These are phyloP conservation scores for Coboldia fuscipes DNA, from an alignment of 1,140 invertebrate genomes.

Conservation along the genomic window DNA sequence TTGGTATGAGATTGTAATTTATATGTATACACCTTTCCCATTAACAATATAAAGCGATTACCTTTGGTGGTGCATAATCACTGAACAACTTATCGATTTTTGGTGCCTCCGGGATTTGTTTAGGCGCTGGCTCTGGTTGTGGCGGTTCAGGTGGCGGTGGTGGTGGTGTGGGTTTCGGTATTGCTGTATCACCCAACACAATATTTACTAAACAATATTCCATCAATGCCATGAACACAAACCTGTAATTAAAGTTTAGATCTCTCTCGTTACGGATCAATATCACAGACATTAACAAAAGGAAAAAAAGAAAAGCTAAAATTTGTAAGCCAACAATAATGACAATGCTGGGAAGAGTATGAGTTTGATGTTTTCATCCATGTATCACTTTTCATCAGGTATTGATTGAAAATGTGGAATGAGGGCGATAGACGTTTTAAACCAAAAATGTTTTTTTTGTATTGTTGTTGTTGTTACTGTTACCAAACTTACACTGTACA, in stretches of 20 bases:
- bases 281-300: no score
- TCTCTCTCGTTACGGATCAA: no score
- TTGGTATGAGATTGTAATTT: constrained; percentile 13
- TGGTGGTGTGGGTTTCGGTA: constrained; percentile 19
- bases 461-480: no score
- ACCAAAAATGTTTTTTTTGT: constrained; percentile 9
- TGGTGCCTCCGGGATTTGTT: not conserved
- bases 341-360: no score
- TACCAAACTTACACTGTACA: constrained; percentile 77
- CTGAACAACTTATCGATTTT: constrained; percentile 6
- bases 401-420: no score
- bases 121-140: constrained; percentile 5
- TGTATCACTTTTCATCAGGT: constrained; percentile 1
- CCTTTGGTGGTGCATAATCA: not conserved
- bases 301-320: no score
- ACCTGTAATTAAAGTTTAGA: no score
- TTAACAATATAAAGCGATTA: not conserved
- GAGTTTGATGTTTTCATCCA: constrained; percentile 31
- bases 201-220: constrained; percentile 85
- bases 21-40: constrained; percentile 17
- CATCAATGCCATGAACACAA: constrained; percentile 86
- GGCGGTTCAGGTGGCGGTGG: constrained; percentile 12
- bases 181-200: constrained; percentile 13
- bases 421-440: not conserved
- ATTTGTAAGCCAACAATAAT: no score